Base-by-base conservation (phyloP, 2,797 vertebrate species). In the Prunella strophiata region DNA sequence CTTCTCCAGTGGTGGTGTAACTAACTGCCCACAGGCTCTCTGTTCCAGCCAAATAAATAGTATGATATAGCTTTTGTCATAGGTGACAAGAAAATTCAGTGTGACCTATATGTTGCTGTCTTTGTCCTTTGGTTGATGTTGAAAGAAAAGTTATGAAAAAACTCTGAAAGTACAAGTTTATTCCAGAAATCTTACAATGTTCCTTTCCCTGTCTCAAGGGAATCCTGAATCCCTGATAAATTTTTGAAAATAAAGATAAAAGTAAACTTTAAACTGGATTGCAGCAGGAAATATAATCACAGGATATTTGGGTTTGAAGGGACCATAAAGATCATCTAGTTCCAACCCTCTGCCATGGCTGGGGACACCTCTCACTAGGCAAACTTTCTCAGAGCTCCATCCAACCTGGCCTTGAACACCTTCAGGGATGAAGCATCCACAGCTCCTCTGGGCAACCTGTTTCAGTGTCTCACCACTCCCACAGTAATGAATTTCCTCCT, bases 81-180 rank as follows among this genome's bases (percentile, higher is more conserved):
- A 3, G 98, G 97, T 18, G 97, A 98, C 90, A 98, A 98, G 92
- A 97, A 91, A 73, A 98, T 98, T 94, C 98, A 98, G 38, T 98
- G 97, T 40, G 97, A 97, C 25, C 34, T 95, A 63, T 97, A 98
- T 10, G 96, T 98, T 32, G 97, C 98, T 30, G 66, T 97, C 75
- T 98, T 98, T 61, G 98, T 98, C 76, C 96, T 98, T 19, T 98
- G 97, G 97, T 96, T 98, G 78, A 98, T 98, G 97, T 98, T 97
- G 98, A 98, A 98, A 91, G 97, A 98, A 58, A 98, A 98, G 97
- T 98, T 98, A 89, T 10, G 43, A 36, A 72, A 67, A 29, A 18
- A 5, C 13, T 51, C 16, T 30, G 32, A 72, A 89, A 72, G 52
- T 30, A 21, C 2, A 65, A 7, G 2, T 48, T 68, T 47, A 25